Evolutionary conservation across 92 coral and sea anemone species (phyloP).

Genomic region (Scolanthus callimorphus): DNA sequence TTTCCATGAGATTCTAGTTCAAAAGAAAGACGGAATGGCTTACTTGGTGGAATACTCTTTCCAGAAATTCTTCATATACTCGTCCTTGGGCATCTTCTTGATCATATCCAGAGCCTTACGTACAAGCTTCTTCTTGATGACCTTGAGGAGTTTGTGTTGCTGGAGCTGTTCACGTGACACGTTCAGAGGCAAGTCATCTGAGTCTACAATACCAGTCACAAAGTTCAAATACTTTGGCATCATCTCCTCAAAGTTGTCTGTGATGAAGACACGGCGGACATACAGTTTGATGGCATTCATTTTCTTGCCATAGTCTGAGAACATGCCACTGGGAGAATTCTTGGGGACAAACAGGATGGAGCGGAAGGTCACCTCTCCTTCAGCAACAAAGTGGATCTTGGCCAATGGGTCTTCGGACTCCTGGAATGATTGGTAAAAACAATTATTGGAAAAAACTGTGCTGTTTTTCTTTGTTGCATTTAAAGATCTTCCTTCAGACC

Average conservation of each 20-base stretch:
- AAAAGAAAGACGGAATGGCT: too few species aligned
- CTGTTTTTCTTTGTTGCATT: too few species aligned
- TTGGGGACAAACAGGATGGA: slow-evolving; percentile 95
- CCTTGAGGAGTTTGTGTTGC: slow-evolving; percentile 98
- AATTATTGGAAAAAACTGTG: too few species aligned
- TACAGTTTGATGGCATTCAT: slow-evolving; percentile 94
- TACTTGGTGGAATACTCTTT: slow-evolving; percentile 99
- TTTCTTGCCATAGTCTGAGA: slow-evolving; percentile 97
- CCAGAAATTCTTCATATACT: slow-evolving; percentile 97
- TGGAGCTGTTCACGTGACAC: slow-evolving; percentile 97
- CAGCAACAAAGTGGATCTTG: slow-evolving; percentile 95
- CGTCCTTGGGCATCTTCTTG: slow-evolving; percentile 96
- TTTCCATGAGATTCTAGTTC: too few species aligned
- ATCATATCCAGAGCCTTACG: slow-evolving; percentile 99
- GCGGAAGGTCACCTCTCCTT: slow-evolving; percentile 99
- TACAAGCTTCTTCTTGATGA: slow-evolving; percentile 95
- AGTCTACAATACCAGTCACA: slow-evolving; percentile 91
- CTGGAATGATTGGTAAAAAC: too few species aligned
- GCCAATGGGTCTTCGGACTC: slow-evolving; percentile 95
- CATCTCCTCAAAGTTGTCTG: slow-evolving; percentile 99
- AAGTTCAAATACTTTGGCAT: slow-evolving; percentile 96
- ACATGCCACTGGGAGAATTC: slow-evolving; percentile 69
- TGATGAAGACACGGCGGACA: slow-evolving; percentile 98
- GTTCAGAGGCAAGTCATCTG: slow-evolving; percentile 96
- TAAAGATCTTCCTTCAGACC: too few species aligned